Percentiles rank a stretch among this genome's conserved stretches.
These are phyloP conservation scores for Paratrypauchen microcephalus DNA, from an alignment of 2,797 vertebrate species.

Conservation along the genomic window DNA sequence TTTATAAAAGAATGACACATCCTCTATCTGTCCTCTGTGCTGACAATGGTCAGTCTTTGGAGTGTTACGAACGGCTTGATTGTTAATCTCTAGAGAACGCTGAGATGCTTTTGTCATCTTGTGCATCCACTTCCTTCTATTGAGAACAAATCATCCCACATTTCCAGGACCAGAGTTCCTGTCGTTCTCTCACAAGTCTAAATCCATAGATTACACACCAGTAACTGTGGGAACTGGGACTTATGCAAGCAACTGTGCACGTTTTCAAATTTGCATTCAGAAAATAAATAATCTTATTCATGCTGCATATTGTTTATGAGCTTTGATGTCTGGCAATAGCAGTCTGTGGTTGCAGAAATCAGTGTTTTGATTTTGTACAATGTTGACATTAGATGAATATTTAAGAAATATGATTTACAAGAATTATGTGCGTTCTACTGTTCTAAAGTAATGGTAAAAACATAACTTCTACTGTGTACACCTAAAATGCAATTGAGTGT, in stretches of 20 bases:
- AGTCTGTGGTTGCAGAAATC: not conserved
- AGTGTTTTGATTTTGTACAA: no score
- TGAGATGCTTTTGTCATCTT: constrained; percentile 69
- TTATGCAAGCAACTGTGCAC: constrained; percentile 21
- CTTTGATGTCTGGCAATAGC: not conserved
- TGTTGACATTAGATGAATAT: no score
- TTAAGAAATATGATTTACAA: no score
- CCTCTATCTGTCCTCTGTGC: constrained; percentile 34
- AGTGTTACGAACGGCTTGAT: constrained; percentile 47
- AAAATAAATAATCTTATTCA: constrained; percentile 13
- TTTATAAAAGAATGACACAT: constrained; percentile 51
- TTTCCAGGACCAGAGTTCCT: constrained; percentile 58
- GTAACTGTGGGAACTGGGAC: constrained; percentile 43
- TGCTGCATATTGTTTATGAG: not conserved
- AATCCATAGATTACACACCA: constrained; percentile 58
- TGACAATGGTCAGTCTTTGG: constrained; percentile 57
- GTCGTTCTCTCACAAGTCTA: constrained; percentile 45
- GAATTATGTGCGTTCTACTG: no score
- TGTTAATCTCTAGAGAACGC: constrained; percentile 60
- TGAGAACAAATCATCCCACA: constrained; percentile 68
- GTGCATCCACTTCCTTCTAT: constrained; percentile 70
- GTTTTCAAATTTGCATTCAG: constrained; percentile 12
- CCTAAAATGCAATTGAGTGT: not conserved
- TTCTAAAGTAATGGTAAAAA: no score
- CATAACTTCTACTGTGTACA: no score